Conservation (phyloP, 2,888 invertebrate species). For the Drepana falcataria region DNA sequence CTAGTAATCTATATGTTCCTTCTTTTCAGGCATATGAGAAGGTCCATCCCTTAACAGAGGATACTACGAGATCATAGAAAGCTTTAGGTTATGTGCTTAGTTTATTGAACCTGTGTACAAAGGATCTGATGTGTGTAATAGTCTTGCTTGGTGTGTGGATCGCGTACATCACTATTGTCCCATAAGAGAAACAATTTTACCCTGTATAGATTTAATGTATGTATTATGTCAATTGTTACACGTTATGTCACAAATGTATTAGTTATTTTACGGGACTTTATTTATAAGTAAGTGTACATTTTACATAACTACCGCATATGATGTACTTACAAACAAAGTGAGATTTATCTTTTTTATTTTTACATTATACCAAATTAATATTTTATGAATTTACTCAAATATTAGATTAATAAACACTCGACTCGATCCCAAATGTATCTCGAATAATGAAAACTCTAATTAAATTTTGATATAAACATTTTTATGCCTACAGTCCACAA, state of each 20-base stretch:
- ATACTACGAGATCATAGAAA: constrained; percentile 22
- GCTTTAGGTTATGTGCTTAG: constrained; percentile 10
- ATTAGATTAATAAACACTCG: too few relatives aligned
- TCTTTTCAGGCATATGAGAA: constrained; percentile 56
- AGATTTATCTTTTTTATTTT: constrained; percentile 28
- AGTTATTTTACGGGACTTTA: constrained; percentile 33
- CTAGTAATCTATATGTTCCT: constrained; percentile 3
- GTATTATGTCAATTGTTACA: constrained; percentile 8
- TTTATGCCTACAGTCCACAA: constrained; percentile 23
- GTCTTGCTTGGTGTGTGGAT: constrained; percentile 16
- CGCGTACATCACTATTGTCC: constrained; percentile 20
- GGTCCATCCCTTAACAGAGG: constrained; percentile 25
- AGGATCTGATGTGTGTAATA: constrained; percentile 29
- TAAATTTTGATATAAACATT: background rate
- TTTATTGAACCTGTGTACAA: constrained; percentile 23
- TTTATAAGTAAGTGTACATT: constrained; percentile 50
- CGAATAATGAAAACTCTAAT: constrained; percentile 21
- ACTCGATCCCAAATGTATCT: constrained; percentile 26
- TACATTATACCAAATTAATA: constrained; percentile 21
- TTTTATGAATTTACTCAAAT: background rate
- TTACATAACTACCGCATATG: constrained; percentile 33
- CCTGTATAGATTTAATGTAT: constrained; percentile 19
- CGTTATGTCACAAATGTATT: constrained; percentile 33
- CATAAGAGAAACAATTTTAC: constrained; percentile 30
- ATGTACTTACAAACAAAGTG: constrained; percentile 46